These are phyloP conservation scores for Drosophila longiperda DNA, from an alignment of 2,888 invertebrate species.

Conservation along the genomic window DNA sequence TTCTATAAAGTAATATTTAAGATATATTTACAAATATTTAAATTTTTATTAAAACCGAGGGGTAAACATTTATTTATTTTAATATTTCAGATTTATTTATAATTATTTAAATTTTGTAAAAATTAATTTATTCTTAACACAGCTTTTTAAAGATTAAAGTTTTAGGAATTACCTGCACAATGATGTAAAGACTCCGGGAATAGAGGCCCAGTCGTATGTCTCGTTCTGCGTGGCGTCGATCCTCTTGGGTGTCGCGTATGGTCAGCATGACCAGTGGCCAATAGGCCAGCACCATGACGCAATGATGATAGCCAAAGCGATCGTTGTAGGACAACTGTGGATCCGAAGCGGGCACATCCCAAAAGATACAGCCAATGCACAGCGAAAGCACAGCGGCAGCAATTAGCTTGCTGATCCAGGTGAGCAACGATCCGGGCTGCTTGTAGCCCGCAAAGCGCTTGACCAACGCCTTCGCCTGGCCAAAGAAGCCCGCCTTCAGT, in stretches of 20 bases:
- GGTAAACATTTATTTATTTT: background rate
- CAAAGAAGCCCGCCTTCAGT: conserved; percentile 88
- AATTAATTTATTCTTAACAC: background rate
- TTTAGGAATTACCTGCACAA: conserved; percentile 89
- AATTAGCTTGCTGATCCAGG: conserved; percentile 91
- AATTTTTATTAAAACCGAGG: background rate
- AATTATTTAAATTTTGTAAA: background rate
- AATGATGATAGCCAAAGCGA: conserved; percentile 94
- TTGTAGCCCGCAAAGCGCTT: conserved; percentile 89
- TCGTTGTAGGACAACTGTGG: conserved; percentile 90
- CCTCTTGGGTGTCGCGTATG: conserved; percentile 84
- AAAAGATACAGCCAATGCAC: conserved; percentile 93
- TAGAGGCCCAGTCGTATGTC: conserved; percentile 93
- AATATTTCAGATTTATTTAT: no score
- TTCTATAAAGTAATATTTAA: background rate
- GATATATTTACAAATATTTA: background rate
- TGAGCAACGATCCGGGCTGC: conserved; percentile 93
- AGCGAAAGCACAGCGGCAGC: conserved; percentile 93
- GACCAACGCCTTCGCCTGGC: conserved; percentile 89
- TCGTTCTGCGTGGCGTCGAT: conserved; percentile 89
- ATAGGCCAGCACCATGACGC: conserved; percentile 90
- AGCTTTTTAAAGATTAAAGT: background rate
- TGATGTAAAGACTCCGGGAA: conserved; percentile 90
- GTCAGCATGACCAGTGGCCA: conserved; percentile 91
- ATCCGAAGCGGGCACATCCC: conserved; percentile 93